Base-by-base conservation (phyloP, 1,140 invertebrate species). In the Danaus melanippus region DNA sequence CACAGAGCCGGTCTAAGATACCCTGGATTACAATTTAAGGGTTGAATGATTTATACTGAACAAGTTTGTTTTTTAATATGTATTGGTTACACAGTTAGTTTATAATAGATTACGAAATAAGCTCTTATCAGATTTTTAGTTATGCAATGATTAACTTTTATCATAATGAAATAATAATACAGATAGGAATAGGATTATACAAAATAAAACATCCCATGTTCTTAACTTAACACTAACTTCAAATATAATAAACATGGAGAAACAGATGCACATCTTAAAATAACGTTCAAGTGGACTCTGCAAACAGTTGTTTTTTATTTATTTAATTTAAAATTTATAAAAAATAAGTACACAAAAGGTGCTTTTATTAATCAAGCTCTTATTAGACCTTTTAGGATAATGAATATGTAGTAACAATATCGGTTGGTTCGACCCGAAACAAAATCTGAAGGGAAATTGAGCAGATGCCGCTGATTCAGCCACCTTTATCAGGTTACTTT, bases 1-100 rank as follows among this genome's bases (percentile, higher is more conserved):
- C 56, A 48, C 41, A 61, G 58, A 55, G 60, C 65, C 54, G 56
- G 58, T 64, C 60, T 48, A 62, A 70, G 62, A 61, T 64, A 64
- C 54, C 62, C 53, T 50, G 64, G 67, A 69, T 76, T 76, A 76
- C 70, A 66, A 65, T 76, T 73, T 76, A 69, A 71, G 67, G 67
- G 67, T 69, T 68, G 65, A 79, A 71, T 76, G 67, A 76, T 76
- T 74, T 74, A 76, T 73, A 56, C 45, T 54, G 54, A 47, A 47
- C 46, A 47, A 47, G 46, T 47, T 47, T 15, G 46, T 17, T 47
- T 21, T 47, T 17, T 46, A 17, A 9, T 46, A 46, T 9, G 9
- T 10, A 46, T 46, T 10, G 45, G 46, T 10, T 11, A 47, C 10
- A 21, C 46, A 47, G 46, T 21, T 17, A 21, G 46, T 47, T n/a